Base-by-base conservation (phyloP, 1,140 invertebrate species). In the Diprion similis region DNA sequence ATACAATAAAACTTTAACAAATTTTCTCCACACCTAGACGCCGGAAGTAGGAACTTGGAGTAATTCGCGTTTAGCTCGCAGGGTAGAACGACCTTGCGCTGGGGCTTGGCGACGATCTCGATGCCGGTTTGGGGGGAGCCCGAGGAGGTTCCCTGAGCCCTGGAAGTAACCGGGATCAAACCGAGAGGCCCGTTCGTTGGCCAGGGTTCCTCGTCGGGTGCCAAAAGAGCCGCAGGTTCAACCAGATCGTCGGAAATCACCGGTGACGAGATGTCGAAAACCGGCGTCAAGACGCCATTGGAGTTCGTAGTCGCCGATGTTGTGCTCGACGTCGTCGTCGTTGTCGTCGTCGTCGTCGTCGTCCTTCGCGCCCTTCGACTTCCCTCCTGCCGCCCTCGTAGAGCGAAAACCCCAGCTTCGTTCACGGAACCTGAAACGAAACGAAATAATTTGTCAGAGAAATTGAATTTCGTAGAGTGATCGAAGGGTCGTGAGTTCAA, bases 11-110 rank as follows among this genome's bases (percentile, higher is more conserved):
- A 37, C 24, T 37, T 37, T 37, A 3, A 37, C 2, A 37, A 37
- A 37, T 37, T 37, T 37, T 37, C 24, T n/a, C 24, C 24, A 37
- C 81, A 87, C 86, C 85, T 87, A 10, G 83, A 76, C 47, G 77
- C 78, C 47, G 84, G 82, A 48, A 84, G 78, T 46, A 87, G 77
- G 51, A 86, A 82, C 74, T 80, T 83, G 24, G 87, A 83, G 73
- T 85, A 83, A 82, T 88, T 87, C 72, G 82, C 85, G 73, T 87
- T 86, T 45, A 88, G 80, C 70, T 88, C 86, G 77, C 87, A 88
- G 37, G 86, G 86, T 64, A 87, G 76, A 71, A 87, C 77, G 79
- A 87, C 80, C 81, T 88, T 85, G 74, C 77, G 83, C 72, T 83
- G 85, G 70, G 86, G 85, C 74, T 87, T 86, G 71, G 86, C 86